Evolutionary conservation across 2,888 invertebrate genomes (phyloP), one percentile per base, ranked within the genome.

Genomic region (Mimachlamys varia): DNA sequence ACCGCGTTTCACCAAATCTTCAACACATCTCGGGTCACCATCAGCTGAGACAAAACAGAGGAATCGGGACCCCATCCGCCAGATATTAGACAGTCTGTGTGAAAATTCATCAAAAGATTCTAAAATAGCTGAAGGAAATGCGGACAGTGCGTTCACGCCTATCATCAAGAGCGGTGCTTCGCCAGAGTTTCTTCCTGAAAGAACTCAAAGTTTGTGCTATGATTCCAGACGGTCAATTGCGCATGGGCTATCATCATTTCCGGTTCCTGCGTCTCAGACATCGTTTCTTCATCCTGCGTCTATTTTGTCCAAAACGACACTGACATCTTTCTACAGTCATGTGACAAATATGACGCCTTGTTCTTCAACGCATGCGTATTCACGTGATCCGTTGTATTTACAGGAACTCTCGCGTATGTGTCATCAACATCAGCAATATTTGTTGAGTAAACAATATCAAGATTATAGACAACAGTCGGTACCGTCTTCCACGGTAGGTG

Each of bases 341-440:
- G 76, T 76, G 76, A 33, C 76, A 76, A 76, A 76, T 27, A 76
- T 76, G 76, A 33, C 15, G 17, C 76, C 76, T 10, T 33, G 76
- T 27, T 33, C 76, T 1, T 76, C 76, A 76, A 76, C 76, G 33
- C 76, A 76, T 17, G 76, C 76, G 33, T 76, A 76, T 33, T 76
- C 76, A 12, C 76, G 76, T 76, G 76, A 76, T 33, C 7, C 76
- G 33, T 76, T 76, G n/a, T 76, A 76, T 76, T 76, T 76, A 76
- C 76, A 76, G 12, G 76, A 76, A 76, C 76, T 76, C 76, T 76
- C 76, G 33, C 76, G 76, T 33, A 76, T 76, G 76, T 76, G 76
- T 33, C 76, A 76, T 76, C 33, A 76, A 13, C 76, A 76, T 27
- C 76, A 76, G 13, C 76, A 76, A 33, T 76, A 76, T 33, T 76